phyloP scores from a whole-genome alignment of 2,797 vertebrate species.

The Chiloscyllium punctatum region DNA sequence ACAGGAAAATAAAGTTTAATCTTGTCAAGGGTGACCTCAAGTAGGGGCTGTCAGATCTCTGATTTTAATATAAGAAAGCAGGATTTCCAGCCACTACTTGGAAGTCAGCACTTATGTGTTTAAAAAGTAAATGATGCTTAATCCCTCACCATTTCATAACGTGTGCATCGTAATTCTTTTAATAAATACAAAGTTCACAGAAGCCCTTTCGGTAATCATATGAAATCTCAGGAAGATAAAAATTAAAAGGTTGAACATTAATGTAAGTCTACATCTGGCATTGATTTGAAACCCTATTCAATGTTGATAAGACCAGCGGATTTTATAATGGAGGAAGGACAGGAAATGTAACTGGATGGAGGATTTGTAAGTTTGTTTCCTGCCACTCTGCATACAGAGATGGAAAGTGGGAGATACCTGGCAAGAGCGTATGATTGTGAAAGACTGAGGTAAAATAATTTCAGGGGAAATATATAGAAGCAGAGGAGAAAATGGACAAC shows the following conservation, averaged over 20 bases:
- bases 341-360: background rate
- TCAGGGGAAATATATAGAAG: background rate
- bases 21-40: background rate
- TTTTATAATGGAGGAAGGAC: background rate
- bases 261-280: slow-evolving; percentile 18
- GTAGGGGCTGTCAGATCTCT: background rate
- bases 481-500: background rate
- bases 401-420: background rate
- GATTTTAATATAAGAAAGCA: background rate
- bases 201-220: background rate
- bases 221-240: slow-evolving; percentile 1
- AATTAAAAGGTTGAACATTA: background rate
- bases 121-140: background rate
- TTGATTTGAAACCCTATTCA: slow-evolving; percentile 7
- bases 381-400: background rate
- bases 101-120: background rate
- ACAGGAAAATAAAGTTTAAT: background rate
- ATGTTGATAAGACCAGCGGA: background rate
- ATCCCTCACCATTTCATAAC: background rate
- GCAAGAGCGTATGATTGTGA: background rate
- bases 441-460: background rate
- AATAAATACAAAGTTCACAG: background rate
- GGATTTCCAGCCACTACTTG: background rate
- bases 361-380: background rate
- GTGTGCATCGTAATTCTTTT: background rate